Evolutionary conservation across 2,797 vertebrate genomes (phyloP).

Genomic region (Gila robusta): DNA sequence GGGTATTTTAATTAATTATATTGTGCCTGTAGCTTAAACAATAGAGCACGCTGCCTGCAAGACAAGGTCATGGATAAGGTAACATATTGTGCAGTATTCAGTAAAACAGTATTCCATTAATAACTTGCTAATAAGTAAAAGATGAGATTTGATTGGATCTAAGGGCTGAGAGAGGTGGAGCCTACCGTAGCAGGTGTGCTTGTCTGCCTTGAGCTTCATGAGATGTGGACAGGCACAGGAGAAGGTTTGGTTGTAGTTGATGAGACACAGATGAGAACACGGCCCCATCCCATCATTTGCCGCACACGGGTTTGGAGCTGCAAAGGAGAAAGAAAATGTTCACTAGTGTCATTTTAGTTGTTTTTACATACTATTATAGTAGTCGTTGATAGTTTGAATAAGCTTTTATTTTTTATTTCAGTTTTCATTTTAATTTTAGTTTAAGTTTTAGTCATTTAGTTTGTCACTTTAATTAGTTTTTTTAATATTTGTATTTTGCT

Average conservation of each 20-base stretch:
- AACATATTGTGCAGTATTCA: neutral
- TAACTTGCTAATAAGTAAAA: neutral
- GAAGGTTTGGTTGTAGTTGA: conserved; percentile 95
- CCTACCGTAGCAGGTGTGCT: conserved; percentile 90
- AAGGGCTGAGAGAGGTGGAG: neutral
- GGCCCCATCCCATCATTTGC: conserved; percentile 86
- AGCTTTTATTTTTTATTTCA: no score
- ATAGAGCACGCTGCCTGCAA: neutral
- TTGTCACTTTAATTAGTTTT: neutral
- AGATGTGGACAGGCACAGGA: conserved; percentile 97
- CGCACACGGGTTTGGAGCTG: conserved; percentile 94
- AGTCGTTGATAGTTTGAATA: neutral
- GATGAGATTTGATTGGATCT: neutral
- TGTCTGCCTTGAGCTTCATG: conserved; percentile 94
- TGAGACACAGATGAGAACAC: conserved; percentile 96
- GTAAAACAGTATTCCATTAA: neutral
- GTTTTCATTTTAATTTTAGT: neutral
- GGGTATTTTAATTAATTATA: neutral
- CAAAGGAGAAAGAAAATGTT: conserved; percentile 18
- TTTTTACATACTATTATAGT: neutral
- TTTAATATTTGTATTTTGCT: neutral
- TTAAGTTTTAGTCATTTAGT: neutral
- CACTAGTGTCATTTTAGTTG: no score
- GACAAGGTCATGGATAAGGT: neutral
- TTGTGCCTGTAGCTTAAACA: neutral